Evolutionary conservation across 2,888 invertebrate species (phyloP), one percentile per base, ranked within the genome.

Genomic region (Enoplolaimus lenunculus): DNA sequence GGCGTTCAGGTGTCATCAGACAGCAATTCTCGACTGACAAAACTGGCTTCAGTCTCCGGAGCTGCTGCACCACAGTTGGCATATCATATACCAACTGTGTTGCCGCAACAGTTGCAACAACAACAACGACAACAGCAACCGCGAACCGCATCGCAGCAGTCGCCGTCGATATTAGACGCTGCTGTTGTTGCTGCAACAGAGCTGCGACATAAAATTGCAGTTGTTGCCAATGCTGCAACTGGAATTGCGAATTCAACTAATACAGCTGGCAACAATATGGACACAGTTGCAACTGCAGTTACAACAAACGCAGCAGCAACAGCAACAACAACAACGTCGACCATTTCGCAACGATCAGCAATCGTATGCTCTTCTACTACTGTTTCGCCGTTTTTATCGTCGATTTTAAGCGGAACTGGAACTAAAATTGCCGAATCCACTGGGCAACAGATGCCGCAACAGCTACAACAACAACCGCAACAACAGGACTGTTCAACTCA

Each of bases 401-500:
- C 67, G 31, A 66, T 34, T n/a, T 33, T 34, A 21, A 66, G n/a
- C 13, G 33, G n/a, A 3, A 66, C n/a, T 13, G 45, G 7, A 30
- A 66, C 30, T 7, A 66, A 29, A 30, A 29, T 34, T n/a, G 34
- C 28, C n/a, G 30, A n/a, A n/a, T n/a, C n/a, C n/a, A n/a, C n/a
- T n/a, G n/a, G n/a, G n/a, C n/a, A n/a, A n/a, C n/a, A n/a, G n/a
- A n/a, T n/a, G n/a, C n/a, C n/a, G n/a, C 30, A 3, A n/a, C 28
- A 30, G 21, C 67, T n/a, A 66, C 67, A 30, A 66, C 67, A 30
- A 29, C 67, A 30, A 66, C 67, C n/a, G 34, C 67, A 3, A 28
- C 28, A 3, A 66, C 67, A 30, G 31, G 33, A 66, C 30, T 30
- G 68, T 16, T 29, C 3, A 34, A 45, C 45, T 45, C n/a, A n/a